Percentiles rank a stretch among this genome's conserved stretches.
Conservation (phyloP, 2,113 vertebrate genomes). For the Labrus mixtus region DNA sequence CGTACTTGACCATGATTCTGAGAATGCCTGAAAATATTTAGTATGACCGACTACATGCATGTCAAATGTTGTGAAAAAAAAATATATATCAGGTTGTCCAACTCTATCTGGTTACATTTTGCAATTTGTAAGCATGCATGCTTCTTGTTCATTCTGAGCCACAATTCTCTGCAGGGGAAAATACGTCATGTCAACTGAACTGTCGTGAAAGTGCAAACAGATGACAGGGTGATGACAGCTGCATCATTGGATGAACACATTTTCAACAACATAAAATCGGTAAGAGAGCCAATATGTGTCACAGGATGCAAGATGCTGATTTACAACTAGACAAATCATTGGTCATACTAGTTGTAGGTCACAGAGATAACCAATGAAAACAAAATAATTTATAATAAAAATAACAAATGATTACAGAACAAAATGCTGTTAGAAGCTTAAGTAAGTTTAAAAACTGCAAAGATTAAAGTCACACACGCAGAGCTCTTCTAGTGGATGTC, state of each 20-base stretch:
- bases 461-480: no score
- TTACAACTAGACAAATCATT: background rate
- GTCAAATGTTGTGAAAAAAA: background rate
- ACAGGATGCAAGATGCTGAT: background rate
- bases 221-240: background rate
- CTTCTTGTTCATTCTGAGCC: background rate
- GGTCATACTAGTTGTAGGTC: background rate
- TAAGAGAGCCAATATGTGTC: background rate
- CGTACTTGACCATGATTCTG: no score
- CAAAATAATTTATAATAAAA: no score
- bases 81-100: background rate
- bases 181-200: background rate
- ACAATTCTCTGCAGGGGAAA: background rate
- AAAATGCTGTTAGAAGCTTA: no score
- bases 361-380: background rate
- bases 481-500: no score
- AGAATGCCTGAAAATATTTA: no score
- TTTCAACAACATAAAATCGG: background rate
- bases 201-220: background rate
- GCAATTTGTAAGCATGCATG: background rate
- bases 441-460: no score
- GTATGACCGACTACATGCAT: background rate
- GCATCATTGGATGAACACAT: background rate
- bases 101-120: background rate
- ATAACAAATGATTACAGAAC: no score